Percentiles rank a stretch among this genome's conserved stretches.
Evolutionary conservation across 2,113 vertebrate genomes (phyloP).

Genomic region (Ptyas mucosa): DNA sequence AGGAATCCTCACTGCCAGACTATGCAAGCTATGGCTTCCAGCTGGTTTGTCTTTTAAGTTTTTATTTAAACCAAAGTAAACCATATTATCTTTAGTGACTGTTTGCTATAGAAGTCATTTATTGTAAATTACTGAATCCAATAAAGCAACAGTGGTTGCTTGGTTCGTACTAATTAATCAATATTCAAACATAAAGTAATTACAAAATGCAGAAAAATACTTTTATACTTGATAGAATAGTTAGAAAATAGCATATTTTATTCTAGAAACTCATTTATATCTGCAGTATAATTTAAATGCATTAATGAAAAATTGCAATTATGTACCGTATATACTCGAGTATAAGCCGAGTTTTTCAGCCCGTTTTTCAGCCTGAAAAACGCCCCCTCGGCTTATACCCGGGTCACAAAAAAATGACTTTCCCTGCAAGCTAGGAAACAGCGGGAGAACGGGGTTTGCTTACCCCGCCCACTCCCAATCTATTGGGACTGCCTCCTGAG

Average conservation of each 20-base stretch:
- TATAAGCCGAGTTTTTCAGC: too few species aligned
- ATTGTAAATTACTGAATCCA: conserved; percentile 35
- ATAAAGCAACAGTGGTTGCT: conserved; percentile 11
- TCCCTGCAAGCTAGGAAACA: too few species aligned
- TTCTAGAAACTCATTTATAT: background rate
- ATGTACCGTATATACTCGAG: too few species aligned
- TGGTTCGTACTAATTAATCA: conserved; percentile 28
- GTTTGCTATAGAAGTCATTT: conserved; percentile 44
- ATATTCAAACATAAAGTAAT: conserved; percentile 18
- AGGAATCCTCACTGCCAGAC: background rate
- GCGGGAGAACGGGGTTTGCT: too few species aligned
- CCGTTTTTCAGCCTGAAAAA: too few species aligned
- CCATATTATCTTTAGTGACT: background rate
- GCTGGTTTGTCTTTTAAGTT: conserved; percentile 14
- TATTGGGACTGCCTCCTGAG: too few species aligned
- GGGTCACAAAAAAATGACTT: too few species aligned
- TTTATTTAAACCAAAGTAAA: conserved; percentile 37
- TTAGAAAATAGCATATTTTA: conserved; percentile 9
- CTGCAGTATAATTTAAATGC: background rate
- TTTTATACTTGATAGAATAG: accelerated
- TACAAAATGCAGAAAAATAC: conserved; percentile 32
- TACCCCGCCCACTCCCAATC: too few species aligned
- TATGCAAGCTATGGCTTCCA: background rate
- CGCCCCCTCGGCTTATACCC: too few species aligned
- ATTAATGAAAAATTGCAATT: background rate